Evolutionary conservation across 2,888 invertebrate species (phyloP).

Genomic region (Rutpela maculata): DNA sequence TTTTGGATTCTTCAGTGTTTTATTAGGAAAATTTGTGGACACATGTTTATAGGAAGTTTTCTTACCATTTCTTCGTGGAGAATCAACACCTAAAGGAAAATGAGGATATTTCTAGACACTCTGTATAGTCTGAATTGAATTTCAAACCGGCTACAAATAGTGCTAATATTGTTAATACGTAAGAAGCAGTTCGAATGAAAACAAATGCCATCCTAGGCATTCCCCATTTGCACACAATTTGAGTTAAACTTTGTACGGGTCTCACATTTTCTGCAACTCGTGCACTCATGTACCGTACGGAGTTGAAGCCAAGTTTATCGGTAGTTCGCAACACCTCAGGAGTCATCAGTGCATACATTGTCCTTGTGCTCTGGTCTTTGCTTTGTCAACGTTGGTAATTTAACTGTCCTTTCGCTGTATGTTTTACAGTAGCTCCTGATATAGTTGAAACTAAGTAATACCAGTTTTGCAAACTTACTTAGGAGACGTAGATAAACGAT

Average conservation of each 20-base stretch:
- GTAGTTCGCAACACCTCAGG: slow-evolving; percentile 49
- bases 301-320: slow-evolving; percentile 41
- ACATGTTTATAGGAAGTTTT: too few relatives aligned
- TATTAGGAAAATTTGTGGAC: too few relatives aligned
- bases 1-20: too few relatives aligned
- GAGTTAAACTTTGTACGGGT: slow-evolving; percentile 24
- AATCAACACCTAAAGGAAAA: too few relatives aligned
- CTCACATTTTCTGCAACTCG: slow-evolving; percentile 21
- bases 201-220: slow-evolving; percentile 8
- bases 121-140: background rate
- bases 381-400: slow-evolving; percentile 46
- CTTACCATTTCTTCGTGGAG: too few relatives aligned
- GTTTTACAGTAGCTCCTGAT: background rate
- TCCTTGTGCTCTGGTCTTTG: slow-evolving; percentile 42
- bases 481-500: too few relatives aligned
- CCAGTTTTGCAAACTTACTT: too few relatives aligned
- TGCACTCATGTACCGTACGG: slow-evolving; percentile 9
- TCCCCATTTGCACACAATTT: slow-evolving; percentile 28
- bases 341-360: slow-evolving; percentile 48
- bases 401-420: slow-evolving; percentile 10
- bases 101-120: too few relatives aligned
- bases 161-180: background rate
- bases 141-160: background rate
- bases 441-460: background rate
- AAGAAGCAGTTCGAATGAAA: background rate